Percentiles rank a stretch among this genome's conserved stretches.
Evolutionary conservation across 2,113 vertebrate genomes (phyloP).

Genomic region (Alligator mississippiensis): DNA sequence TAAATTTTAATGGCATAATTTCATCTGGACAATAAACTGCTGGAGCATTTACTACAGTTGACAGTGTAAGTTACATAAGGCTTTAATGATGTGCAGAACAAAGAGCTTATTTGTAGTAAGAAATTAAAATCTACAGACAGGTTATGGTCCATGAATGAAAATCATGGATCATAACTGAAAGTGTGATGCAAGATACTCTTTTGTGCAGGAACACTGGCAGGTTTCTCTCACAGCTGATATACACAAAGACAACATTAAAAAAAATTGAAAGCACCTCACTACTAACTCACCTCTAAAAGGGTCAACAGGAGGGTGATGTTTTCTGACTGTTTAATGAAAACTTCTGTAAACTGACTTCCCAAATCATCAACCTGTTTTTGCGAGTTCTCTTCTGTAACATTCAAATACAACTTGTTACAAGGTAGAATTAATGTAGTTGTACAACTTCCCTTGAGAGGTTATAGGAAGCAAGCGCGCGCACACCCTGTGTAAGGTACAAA

Average conservation of each 20-base stretch:
- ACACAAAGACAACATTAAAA: not conserved
- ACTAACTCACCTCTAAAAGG: slow-evolving; percentile 88
- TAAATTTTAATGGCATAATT: too few species aligned
- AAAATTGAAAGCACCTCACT: not conserved
- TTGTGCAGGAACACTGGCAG: not conserved
- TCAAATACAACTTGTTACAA: slow-evolving; percentile 41
- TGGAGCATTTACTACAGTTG: too few species aligned
- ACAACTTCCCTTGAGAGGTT: not conserved
- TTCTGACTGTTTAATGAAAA: slow-evolving; percentile 92
- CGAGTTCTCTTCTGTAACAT: slow-evolving; percentile 88
- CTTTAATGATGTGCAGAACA: too few species aligned
- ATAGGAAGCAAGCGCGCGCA: not conserved
- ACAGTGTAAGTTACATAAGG: too few species aligned
- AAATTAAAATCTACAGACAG: too few species aligned
- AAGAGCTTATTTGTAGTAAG: too few species aligned
- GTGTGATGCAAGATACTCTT: rapidly evolving
- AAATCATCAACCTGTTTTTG: slow-evolving; percentile 91
- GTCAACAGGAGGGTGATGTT: slow-evolving; percentile 91
- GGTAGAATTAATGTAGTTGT: not conserved
- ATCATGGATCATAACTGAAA: not conserved
- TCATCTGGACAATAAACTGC: too few species aligned
- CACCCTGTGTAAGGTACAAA: not conserved
- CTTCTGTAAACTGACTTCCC: slow-evolving; percentile 93
- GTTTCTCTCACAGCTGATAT: not conserved
- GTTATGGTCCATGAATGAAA: too few species aligned